phyloP scores from a whole-genome alignment of 2,888 invertebrate species.

The Pogonocherus hispidulus region DNA sequence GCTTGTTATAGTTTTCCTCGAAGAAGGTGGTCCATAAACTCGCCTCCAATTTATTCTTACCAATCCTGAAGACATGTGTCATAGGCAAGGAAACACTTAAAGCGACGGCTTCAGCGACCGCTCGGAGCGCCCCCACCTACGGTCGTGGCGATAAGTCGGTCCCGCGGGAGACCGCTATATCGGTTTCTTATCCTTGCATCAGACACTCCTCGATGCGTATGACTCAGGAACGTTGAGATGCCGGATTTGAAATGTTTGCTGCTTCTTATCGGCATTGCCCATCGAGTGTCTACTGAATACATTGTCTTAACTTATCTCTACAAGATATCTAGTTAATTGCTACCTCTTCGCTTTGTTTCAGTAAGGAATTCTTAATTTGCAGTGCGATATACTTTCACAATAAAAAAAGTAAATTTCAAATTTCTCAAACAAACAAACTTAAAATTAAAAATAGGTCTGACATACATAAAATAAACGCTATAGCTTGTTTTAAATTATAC shows the following conservation, averaged over 20 bases:
- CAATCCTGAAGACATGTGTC: slow-evolving; percentile 54
- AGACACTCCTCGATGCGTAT: slow-evolving; percentile 17
- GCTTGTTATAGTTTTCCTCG: slow-evolving; percentile 65
- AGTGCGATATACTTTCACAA: too few species aligned
- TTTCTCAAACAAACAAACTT: too few species aligned
- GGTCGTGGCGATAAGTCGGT: slow-evolving; percentile 23
- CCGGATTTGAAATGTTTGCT: slow-evolving; percentile 17
- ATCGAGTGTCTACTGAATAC: slow-evolving; percentile 3
- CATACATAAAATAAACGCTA: too few species aligned
- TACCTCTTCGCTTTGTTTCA: too few species aligned
- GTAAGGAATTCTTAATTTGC: too few species aligned
- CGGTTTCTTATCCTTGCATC: slow-evolving; percentile 38
- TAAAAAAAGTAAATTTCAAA: too few species aligned
- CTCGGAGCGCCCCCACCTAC: slow-evolving; percentile 22
- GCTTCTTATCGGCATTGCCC: slow-evolving; percentile 10
- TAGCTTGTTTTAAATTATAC: too few species aligned
- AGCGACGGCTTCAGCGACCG: slow-evolving; percentile 20
- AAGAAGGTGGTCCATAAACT: slow-evolving; percentile 68
- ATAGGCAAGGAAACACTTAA: slow-evolving; percentile 45
- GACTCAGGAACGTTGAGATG: slow-evolving; percentile 23
- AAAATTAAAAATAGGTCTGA: too few species aligned
- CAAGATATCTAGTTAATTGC: slow-evolving; percentile 7
- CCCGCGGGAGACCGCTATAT: slow-evolving; percentile 34
- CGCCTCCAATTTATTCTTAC: slow-evolving; percentile 64
- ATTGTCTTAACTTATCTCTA: slow-evolving; percentile 2